A percentile compares a stretch with the other conserved stretches of the same genome.
Conservation (phyloP, 2,113 vertebrate genomes). For the Nannospalax galili region DNA sequence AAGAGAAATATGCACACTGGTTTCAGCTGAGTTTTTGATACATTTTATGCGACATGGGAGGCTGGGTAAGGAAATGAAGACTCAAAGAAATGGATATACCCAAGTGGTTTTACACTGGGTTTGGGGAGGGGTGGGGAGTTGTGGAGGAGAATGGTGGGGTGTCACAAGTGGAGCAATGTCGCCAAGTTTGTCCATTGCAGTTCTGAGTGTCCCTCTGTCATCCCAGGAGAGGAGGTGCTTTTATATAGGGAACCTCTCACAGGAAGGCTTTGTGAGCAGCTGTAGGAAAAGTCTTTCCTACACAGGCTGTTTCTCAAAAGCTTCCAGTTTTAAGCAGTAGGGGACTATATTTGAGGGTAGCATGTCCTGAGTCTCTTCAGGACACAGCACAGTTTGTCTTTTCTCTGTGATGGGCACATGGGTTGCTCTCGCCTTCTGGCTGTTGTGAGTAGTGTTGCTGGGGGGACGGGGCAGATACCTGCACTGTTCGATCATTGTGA, state of each 20-base stretch:
- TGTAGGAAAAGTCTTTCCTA: background rate
- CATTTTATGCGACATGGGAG: background rate
- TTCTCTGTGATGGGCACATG: background rate
- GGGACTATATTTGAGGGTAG: background rate
- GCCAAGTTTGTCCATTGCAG: background rate
- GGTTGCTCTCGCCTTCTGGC: background rate
- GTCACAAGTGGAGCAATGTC: background rate
- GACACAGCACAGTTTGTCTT: no score
- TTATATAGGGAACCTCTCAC: background rate
- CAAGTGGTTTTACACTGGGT: no score
- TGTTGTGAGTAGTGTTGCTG: background rate
- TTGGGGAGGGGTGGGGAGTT: background rate
- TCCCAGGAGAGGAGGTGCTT: background rate
- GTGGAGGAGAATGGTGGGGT: fast-evolving
- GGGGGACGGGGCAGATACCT: background rate
- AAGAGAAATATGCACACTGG: background rate
- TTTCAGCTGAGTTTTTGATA: background rate
- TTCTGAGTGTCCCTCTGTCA: background rate
- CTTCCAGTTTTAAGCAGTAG: background rate
- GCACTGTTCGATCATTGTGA: background rate
- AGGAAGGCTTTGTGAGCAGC: no score
- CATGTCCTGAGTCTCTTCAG: background rate
- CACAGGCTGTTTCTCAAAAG: background rate
- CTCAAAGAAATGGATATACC: background rate
- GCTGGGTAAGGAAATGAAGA: background rate